These are phyloP conservation scores for Vimba vimba DNA, from an alignment of 2,113 vertebrate species.

Conservation along the genomic window DNA sequence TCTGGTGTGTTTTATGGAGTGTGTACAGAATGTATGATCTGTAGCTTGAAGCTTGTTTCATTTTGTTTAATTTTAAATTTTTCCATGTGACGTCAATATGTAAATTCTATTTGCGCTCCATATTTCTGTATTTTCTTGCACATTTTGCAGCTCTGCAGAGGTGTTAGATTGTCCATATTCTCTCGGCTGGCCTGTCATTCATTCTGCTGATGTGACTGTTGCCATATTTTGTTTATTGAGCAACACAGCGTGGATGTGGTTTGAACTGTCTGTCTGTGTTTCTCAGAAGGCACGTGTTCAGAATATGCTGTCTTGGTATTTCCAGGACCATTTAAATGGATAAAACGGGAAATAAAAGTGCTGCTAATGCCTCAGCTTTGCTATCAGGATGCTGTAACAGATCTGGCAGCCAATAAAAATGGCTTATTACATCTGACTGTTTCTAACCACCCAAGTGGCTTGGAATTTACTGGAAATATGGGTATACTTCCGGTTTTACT, in stretches of 20 bases:
- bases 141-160: not conserved
- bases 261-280: not conserved
- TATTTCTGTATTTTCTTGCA: not conserved
- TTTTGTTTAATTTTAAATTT: not conserved
- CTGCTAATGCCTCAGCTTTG: constrained; percentile 9
- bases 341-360: constrained; percentile 6
- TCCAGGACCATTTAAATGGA: not conserved
- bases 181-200: not conserved
- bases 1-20: too few relatives aligned
- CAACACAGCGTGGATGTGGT: not conserved
- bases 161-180: not conserved
- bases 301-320: constrained; percentile 18
- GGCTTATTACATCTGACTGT: not conserved
- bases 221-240: constrained; percentile 31
- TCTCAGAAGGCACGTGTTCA: constrained; percentile 9
- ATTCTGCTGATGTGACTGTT: constrained; percentile 10
- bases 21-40: too few relatives aligned
- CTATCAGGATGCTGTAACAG: constrained; percentile 13
- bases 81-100: not conserved
- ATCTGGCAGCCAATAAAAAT: constrained; percentile 16
- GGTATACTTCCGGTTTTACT: not conserved
- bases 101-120: not conserved
- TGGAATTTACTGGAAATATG: not conserved
- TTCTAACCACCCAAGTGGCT: not conserved
- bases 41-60: not conserved